These are phyloP conservation scores for Dasyprocta punctata DNA, from an alignment of 2,113 vertebrate species.

Conservation along the genomic window DNA sequence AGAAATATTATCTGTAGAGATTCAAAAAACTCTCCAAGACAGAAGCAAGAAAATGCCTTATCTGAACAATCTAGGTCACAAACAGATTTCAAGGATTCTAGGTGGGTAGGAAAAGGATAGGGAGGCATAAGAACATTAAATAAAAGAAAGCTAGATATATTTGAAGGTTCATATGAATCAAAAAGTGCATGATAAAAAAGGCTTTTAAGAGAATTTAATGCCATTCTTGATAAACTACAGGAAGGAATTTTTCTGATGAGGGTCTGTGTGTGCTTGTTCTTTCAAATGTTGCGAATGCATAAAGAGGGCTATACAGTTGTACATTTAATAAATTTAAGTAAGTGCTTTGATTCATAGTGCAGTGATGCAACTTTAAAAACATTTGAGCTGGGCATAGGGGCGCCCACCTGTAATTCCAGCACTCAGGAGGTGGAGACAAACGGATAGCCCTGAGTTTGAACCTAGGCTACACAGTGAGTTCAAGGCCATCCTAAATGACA, in stretches of 20 bases:
- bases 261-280: background rate
- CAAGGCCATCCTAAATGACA: background rate
- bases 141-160: background rate
- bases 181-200: background rate
- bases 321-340: background rate
- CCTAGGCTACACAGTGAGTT: background rate
- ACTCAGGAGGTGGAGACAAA: background rate
- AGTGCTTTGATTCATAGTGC: background rate
- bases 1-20: background rate
- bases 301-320: background rate
- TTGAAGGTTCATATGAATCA: background rate
- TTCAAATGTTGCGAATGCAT: background rate
- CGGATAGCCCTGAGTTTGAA: background rate
- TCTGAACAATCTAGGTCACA: background rate
- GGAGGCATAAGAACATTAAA: background rate
- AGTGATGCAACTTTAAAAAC: background rate
- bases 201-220: background rate
- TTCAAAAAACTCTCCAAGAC: background rate
- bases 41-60: background rate
- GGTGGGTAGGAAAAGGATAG: fast-evolving
- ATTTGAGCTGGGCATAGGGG: background rate
- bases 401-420: background rate
- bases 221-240: background rate
- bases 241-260: background rate
- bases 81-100: background rate